Evolutionary conservation across 2,888 invertebrate species (phyloP).

Genomic region (Gisinianus flammeolus): DNA sequence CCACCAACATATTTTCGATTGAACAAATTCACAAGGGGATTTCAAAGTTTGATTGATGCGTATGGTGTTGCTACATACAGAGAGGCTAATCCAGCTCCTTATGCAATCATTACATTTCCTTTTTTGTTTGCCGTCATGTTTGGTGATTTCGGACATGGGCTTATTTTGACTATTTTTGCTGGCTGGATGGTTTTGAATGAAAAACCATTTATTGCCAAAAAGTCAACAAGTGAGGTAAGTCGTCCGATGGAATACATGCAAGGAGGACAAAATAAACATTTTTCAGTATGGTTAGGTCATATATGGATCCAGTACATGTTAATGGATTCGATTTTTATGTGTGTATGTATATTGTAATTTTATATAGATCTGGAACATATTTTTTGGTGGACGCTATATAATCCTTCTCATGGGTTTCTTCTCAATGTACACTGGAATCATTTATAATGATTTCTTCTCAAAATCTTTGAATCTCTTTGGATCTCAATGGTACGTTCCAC

Average conservation of each 20-base stretch:
- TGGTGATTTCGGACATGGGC: constrained; percentile 94
- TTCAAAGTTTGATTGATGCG: constrained; percentile 93
- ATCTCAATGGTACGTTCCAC: constrained; percentile 75
- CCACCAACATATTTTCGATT: constrained; percentile 96
- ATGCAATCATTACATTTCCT: constrained; percentile 96
- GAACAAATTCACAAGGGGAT: constrained; percentile 94
- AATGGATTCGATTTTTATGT: not conserved
- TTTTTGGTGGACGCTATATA: constrained; percentile 97
- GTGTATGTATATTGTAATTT: not conserved
- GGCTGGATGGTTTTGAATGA: constrained; percentile 95
- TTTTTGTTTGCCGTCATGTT: constrained; percentile 99
- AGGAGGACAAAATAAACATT: not conserved
- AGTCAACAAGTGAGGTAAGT: constrained; percentile 68
- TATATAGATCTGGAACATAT: constrained; percentile 90
- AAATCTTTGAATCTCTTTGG: constrained; percentile 96
- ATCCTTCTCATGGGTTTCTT: constrained; percentile 96
- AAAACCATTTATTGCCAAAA: constrained; percentile 80
- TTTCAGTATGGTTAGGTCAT: constrained; percentile 10
- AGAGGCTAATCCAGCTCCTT: constrained; percentile 72
- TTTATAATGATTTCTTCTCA: constrained; percentile 98
- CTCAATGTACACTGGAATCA: constrained; percentile 96
- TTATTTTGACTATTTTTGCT: constrained; percentile 89
- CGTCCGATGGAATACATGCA: not conserved
- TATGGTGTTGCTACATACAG: constrained; percentile 82
- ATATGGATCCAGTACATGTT: not conserved